These are phyloP conservation scores for Cryptophagus acutangulus DNA, from an alignment of 2,888 invertebrate genomes.

Conservation along the genomic window DNA sequence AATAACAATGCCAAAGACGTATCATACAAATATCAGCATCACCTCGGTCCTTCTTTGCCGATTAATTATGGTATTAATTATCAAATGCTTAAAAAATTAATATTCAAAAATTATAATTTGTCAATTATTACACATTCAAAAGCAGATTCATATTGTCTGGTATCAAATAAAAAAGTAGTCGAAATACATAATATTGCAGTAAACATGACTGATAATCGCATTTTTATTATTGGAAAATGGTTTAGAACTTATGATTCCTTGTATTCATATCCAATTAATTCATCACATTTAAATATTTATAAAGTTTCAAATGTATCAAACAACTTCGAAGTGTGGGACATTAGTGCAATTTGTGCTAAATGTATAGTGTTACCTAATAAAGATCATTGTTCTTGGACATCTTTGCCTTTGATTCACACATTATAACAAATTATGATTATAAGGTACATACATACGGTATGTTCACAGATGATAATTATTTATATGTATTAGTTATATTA, in stretches of 20 bases:
- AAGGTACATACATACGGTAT: too few relatives aligned
- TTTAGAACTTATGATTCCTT: conserved; percentile 5
- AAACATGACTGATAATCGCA: neutral
- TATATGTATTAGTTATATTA: too few relatives aligned
- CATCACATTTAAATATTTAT: conserved; percentile 10
- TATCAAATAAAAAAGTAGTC: conserved; percentile 4
- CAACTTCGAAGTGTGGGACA: neutral
- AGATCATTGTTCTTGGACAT: neutral
- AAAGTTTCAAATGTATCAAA: conserved; percentile 6
- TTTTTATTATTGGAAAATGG: conserved; percentile 4
- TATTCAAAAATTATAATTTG: conserved; percentile 4
- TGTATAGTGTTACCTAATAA: neutral
- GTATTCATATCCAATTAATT: conserved; percentile 9
- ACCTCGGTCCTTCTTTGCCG: neutral
- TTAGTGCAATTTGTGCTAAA: neutral
- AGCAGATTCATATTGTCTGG: conserved; percentile 8
- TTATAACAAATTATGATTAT: neutral
- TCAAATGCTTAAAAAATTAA: conserved; percentile 6
- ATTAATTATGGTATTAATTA: neutral
- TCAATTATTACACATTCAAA: neutral
- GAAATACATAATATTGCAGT: conserved; percentile 11
- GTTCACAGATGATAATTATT: too few relatives aligned
- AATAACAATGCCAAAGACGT: neutral
- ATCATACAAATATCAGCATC: neutral
- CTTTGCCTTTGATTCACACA: neutral